phyloP scores from a whole-genome alignment of 2,797 vertebrate species.

The Gallinago stenura region DNA sequence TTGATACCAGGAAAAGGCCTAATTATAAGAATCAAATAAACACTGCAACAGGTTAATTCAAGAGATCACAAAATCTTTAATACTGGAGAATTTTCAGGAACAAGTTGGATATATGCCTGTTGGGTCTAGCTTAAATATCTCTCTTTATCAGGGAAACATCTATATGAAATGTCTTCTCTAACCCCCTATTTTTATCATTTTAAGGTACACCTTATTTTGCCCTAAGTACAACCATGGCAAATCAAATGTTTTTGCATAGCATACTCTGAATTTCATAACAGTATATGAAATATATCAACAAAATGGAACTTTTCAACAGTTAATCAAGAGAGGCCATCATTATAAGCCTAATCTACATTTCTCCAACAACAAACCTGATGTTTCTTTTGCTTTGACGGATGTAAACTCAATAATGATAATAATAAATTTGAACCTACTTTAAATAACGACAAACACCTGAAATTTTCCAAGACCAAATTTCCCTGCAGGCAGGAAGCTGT shows the following conservation, averaged over 20 bases:
- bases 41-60: neutral
- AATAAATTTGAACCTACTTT: neutral
- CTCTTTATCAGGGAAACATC: neutral
- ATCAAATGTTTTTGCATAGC: neutral
- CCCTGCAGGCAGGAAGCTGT: conserved; percentile 13
- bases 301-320: neutral
- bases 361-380: neutral
- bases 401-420: neutral
- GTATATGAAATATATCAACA: neutral
- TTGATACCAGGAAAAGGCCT: neutral
- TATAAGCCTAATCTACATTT: neutral
- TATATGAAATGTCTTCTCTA: neutral
- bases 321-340: neutral
- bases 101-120: neutral
- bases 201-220: neutral
- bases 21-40: neutral
- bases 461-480: conserved; percentile 14
- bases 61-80: no score
- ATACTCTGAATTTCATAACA: neutral
- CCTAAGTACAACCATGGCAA: neutral
- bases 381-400: neutral
- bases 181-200: neutral
- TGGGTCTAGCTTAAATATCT: neutral
- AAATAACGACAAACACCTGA: conserved; percentile 31
- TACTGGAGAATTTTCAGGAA: neutral